phyloP scores from a whole-genome alignment of 2,797 vertebrate genomes.

The Lophotriccus pileatus region DNA sequence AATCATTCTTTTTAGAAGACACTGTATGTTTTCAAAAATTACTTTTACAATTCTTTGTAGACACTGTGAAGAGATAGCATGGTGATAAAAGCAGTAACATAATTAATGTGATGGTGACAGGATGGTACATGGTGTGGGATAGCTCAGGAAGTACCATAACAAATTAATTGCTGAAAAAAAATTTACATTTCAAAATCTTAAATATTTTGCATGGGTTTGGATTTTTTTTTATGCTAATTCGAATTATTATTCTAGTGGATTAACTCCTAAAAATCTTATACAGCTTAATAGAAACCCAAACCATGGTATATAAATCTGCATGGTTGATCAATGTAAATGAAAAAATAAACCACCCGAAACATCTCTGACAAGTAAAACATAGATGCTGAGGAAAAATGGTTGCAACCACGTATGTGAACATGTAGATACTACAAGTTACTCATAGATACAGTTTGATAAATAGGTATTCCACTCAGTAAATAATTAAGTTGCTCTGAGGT shows the following conservation, averaged over 20 bases:
- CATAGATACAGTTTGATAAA: neutral
- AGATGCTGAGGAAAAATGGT: neutral
- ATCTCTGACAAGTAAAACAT: neutral
- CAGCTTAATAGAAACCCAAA: neutral
- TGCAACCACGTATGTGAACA: neutral
- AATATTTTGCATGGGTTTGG: neutral
- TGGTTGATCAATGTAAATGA: neutral
- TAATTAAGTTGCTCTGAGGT: neutral
- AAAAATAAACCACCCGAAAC: neutral
- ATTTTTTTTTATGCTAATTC: neutral
- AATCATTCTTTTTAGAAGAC: neutral
- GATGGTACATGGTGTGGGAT: neutral
- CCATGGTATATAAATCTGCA: neutral
- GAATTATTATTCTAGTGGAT: neutral
- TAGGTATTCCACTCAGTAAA: neutral
- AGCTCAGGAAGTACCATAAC: neutral
- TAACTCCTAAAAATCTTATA: neutral
- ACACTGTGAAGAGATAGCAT: neutral
- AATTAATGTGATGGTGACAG: neutral
- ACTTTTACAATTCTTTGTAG: neutral
- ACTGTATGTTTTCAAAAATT: neutral
- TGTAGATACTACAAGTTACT: neutral
- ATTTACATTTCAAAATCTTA: neutral
- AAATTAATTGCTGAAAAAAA: neutral
- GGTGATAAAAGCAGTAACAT: neutral